A percentile compares a stretch with the other conserved stretches of the same genome.
Evolutionary conservation across 2,113 vertebrate genomes (phyloP).

Genomic region (Spizaetus ornatus): DNA sequence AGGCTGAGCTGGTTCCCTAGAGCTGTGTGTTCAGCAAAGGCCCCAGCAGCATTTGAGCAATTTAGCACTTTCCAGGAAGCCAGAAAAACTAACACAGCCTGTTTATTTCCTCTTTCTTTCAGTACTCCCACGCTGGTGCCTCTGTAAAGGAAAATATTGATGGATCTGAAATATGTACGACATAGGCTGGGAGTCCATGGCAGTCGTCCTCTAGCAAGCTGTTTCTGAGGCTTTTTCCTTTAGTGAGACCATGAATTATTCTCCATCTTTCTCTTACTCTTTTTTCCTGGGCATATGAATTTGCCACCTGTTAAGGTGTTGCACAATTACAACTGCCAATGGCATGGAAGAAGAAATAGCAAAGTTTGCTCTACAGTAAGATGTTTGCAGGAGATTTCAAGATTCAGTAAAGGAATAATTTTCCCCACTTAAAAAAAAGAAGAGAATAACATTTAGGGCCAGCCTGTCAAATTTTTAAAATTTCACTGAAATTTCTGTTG

Average conservation of each 20-base stretch:
- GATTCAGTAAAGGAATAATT: background rate
- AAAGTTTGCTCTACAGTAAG: background rate
- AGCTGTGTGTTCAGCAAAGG: background rate
- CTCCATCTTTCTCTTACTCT: background rate
- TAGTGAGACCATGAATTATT: background rate
- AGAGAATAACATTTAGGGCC: background rate
- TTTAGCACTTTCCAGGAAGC: conserved; percentile 52
- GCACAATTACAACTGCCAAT: background rate
- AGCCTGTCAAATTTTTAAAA: background rate
- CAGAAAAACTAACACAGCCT: conserved; percentile 43
- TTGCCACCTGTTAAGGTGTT: background rate
- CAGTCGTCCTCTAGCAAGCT: conserved; percentile 10
- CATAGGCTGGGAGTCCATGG: conserved; percentile 29
- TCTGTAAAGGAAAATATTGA: conserved; percentile 61
- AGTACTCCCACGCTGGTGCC: conserved; percentile 36
- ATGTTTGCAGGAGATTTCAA: background rate
- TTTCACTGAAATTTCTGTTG: background rate
- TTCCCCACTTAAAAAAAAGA: background rate
- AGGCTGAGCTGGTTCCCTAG: background rate
- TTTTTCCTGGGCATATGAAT: background rate
- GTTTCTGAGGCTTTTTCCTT: conserved; percentile 14
- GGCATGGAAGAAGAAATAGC: background rate
- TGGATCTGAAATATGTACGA: conserved; percentile 23
- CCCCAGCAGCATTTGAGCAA: conserved; percentile 49
- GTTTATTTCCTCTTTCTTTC: conserved; percentile 55